Percentiles rank a stretch among this genome's conserved stretches.
These are phyloP conservation scores for Orthosia gracilis DNA, from an alignment of 2,888 invertebrate genomes.

Conservation along the genomic window DNA sequence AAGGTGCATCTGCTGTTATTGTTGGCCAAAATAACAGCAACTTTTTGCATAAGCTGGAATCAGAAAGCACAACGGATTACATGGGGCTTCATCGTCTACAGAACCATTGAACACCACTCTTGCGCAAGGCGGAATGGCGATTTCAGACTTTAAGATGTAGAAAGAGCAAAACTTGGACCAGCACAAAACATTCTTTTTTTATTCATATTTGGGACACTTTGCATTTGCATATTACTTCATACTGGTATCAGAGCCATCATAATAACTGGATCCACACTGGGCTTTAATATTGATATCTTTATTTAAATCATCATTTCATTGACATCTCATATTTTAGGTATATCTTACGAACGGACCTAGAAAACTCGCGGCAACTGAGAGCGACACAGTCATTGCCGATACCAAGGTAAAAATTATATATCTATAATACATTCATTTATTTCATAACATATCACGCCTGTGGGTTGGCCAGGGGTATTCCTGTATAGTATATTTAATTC, in stretches of 20 bases:
- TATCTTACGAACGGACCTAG: conserved; percentile 83
- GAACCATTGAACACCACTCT: neutral
- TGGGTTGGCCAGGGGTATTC: no score
- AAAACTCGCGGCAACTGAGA: conserved; percentile 85
- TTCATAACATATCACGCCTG: neutral
- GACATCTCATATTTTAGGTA: conserved; percentile 66
- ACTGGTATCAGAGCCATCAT: neutral
- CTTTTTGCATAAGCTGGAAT: neutral
- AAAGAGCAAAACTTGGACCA: neutral
- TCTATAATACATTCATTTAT: conserved; percentile 8
- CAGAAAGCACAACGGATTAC: neutral
- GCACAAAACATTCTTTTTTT: neutral
- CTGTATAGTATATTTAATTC: neutral
- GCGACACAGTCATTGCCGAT: conserved; percentile 88
- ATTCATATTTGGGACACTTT: neutral
- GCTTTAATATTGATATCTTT: neutral
- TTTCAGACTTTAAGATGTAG: no score
- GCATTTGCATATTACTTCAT: conserved; percentile 10
- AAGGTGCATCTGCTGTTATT: neutral
- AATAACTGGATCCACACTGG: neutral
- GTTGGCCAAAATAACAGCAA: neutral
- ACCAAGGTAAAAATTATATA: conserved; percentile 57
- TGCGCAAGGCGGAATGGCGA: no score
- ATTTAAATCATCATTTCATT: conserved; percentile 59
- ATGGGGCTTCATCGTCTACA: neutral